Conservation (phyloP, 2,113 vertebrate species). For the Nicator chloris region DNA sequence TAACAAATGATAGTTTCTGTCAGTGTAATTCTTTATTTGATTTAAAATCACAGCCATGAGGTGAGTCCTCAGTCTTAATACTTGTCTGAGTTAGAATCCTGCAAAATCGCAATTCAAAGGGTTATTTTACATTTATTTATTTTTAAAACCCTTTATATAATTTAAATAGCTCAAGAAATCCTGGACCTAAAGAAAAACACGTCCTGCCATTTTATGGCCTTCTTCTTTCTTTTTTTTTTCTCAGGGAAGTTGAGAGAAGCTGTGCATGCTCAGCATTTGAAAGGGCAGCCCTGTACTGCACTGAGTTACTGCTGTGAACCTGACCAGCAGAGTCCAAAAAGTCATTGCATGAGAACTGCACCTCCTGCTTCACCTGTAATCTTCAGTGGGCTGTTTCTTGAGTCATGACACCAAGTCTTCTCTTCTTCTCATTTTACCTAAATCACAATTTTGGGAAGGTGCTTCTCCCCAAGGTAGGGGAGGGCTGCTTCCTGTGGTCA, state of each 20-base stretch:
- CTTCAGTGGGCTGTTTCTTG: background rate
- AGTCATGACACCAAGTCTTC: background rate
- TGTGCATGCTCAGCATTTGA: background rate
- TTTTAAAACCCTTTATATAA: background rate
- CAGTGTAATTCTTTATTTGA: background rate
- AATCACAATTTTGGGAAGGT: background rate
- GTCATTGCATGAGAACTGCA: background rate
- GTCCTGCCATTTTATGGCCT: background rate
- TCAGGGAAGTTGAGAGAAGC: background rate
- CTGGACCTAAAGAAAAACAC: background rate
- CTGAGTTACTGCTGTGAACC: background rate
- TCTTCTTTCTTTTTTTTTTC: background rate
- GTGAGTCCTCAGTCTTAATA: background rate
- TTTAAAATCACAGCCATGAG: background rate
- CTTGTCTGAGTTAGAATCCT: background rate
- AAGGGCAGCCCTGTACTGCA: background rate
- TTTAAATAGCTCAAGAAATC: background rate
- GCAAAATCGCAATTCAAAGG: background rate
- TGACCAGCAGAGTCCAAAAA: background rate
- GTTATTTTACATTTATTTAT: background rate
- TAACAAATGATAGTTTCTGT: background rate
- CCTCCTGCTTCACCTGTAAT: background rate
- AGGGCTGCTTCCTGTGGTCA: background rate
- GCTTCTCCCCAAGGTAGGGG: background rate
- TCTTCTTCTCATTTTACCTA: background rate